Percentiles rank a stretch among this genome's conserved stretches.
Conservation (phyloP, 2,888 invertebrate genomes). For the Pachymerium ferrugineum region DNA sequence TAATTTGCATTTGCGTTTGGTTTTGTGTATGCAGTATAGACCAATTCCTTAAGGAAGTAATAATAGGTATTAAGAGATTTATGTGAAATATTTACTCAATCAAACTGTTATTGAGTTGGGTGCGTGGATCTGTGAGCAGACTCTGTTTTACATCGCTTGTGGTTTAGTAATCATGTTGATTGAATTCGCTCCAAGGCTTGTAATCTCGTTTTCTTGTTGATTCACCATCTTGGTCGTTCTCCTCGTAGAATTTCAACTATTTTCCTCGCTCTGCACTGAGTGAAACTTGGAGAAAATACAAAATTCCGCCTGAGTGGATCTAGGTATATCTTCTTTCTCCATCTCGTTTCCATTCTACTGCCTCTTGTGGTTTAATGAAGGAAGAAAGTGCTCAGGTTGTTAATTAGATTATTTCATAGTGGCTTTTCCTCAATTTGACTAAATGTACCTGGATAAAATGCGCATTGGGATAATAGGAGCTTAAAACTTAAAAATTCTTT, state of each 20-base stretch:
- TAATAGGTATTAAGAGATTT: background rate
- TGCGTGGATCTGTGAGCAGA: background rate
- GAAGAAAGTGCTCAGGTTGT: slow-evolving; percentile 27
- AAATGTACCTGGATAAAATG: background rate
- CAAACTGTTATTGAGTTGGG: slow-evolving; percentile 13
- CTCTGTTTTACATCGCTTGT: slow-evolving; percentile 15
- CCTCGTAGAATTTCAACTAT: slow-evolving; percentile 20
- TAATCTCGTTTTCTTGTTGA: slow-evolving; percentile 27
- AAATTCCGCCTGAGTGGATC: slow-evolving; percentile 22
- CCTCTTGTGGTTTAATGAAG: slow-evolving; percentile 24
- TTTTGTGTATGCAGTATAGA: background rate
- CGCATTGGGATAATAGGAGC: background rate
- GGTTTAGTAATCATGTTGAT: slow-evolving; percentile 25
- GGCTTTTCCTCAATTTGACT: slow-evolving; percentile 11
- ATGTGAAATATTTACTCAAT: slow-evolving; percentile 10
- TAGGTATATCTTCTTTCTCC: slow-evolving; percentile 11
- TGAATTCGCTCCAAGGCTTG: slow-evolving; percentile 19
- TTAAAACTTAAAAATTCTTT: background rate
- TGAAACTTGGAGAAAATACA: slow-evolving; percentile 9
- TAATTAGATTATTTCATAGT: slow-evolving; percentile 24
- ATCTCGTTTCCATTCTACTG: slow-evolving; percentile 25
- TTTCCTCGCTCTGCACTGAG: slow-evolving; percentile 21
- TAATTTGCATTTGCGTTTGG: background rate
- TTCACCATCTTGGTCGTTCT: slow-evolving; percentile 22
- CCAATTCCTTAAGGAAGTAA: background rate